Conservation (phyloP, 2,797 vertebrate species). For the Tokudaia tokunoshimensis region DNA sequence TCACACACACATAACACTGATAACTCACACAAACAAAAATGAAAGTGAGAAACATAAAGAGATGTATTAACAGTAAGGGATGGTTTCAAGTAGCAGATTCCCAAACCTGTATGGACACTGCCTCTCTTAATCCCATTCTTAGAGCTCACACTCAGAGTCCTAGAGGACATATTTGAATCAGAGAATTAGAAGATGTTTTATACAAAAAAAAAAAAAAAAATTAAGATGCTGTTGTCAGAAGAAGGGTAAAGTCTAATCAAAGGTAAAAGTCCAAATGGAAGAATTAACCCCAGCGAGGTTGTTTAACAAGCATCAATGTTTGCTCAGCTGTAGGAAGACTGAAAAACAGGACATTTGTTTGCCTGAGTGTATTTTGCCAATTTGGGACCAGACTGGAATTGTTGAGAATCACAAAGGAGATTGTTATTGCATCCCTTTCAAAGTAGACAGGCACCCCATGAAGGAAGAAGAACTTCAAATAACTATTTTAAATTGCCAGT, state of each 20-base stretch:
- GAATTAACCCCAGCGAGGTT: neutral
- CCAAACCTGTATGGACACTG: neutral
- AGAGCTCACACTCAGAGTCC: neutral
- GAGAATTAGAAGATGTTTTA: neutral
- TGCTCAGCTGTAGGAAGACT: neutral
- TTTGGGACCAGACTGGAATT: conserved; percentile 13
- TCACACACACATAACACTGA: neutral
- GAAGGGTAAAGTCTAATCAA: neutral
- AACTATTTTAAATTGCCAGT: neutral
- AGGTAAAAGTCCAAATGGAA: neutral
- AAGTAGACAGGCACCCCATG: neutral
- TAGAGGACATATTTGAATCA: neutral
- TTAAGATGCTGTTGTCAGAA: neutral
- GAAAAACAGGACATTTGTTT: neutral
- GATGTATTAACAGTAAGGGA: neutral
- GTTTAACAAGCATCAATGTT: neutral
- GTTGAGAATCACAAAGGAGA: neutral
- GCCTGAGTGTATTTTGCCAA: neutral
- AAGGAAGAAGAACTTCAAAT: neutral
- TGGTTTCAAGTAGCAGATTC: conserved; percentile 30
- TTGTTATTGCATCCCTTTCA: neutral
- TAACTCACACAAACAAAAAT: neutral
- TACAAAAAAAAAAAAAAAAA: conserved; percentile 24
- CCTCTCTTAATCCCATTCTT: neutral
- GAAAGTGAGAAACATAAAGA: neutral